Percentiles rank a stretch among this genome's conserved stretches.
phyloP scores from a whole-genome alignment of 2,113 vertebrate genomes.

The Cyrtonyx montezumae region DNA sequence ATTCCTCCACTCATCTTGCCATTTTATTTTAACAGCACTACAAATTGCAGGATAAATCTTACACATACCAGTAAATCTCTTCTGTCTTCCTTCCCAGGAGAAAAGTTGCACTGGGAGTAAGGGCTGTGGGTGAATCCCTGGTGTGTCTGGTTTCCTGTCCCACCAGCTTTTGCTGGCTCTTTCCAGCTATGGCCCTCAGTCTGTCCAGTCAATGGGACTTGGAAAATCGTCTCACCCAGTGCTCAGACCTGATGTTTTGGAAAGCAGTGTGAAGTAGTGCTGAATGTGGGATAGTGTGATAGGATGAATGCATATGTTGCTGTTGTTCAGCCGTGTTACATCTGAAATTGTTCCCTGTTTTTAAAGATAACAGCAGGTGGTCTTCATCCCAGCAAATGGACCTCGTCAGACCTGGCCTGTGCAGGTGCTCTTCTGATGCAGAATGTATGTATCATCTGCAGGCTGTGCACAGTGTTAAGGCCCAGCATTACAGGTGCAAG shows the following conservation, averaged over 20 bases:
- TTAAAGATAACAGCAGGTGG: not conserved
- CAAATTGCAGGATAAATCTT: slow-evolving; percentile 46
- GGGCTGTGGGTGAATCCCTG: not conserved
- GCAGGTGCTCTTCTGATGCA: not conserved
- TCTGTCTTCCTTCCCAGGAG: not conserved
- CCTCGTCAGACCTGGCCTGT: not conserved
- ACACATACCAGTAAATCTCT: not conserved
- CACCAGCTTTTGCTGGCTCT: not conserved
- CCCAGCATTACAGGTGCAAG: rapidly evolving
- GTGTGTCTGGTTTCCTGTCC: not conserved
- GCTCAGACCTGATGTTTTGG: not conserved
- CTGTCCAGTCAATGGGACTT: not conserved
- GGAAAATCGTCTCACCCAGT: not conserved
- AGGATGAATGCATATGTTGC: not conserved
- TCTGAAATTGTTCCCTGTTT: not conserved
- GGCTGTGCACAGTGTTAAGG: not conserved
- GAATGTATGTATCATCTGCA: rapidly evolving
- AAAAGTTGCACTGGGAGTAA: not conserved
- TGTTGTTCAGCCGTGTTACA: not conserved
- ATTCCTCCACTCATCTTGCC: not conserved
- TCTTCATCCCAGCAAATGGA: not conserved
- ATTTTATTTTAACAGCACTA: slow-evolving; percentile 31
- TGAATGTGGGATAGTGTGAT: not conserved
- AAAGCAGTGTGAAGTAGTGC: not conserved
- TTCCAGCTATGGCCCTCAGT: not conserved